Conservation (phyloP, 2,888 invertebrate genomes). For the Chalcosyrphus nemorum region DNA sequence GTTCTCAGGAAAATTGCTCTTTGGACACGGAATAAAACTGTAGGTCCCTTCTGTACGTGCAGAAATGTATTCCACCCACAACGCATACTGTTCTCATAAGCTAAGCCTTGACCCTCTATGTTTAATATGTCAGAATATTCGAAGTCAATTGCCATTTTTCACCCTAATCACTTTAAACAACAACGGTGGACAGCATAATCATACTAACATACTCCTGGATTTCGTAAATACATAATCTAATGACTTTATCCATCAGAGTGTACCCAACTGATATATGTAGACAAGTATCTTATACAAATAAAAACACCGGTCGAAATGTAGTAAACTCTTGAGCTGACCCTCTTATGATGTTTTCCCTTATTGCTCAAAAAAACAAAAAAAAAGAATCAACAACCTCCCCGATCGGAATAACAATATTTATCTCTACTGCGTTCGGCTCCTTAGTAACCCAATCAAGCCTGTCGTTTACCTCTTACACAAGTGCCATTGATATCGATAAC, state of each 20-base stretch:
- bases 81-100: no score
- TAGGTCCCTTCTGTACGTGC: no score
- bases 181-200: no score
- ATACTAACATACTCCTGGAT: no score
- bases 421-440: neutral
- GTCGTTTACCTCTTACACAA: neutral
- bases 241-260: neutral
- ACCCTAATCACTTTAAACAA: neutral
- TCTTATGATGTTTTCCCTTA: neutral
- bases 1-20: no score
- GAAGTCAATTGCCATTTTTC: no score
- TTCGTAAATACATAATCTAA: neutral
- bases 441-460: slow-evolving; percentile 18
- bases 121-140: no score
- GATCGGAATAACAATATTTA: neutral
- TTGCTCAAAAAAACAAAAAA: neutral
- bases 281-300: neutral
- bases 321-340: neutral
- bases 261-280: neutral
- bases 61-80: no score
- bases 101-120: no score
- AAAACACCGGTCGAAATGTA: neutral
- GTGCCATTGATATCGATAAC: slow-evolving; percentile 15
- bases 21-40: no score
- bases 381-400: neutral